Evolutionary conservation across 1,140 invertebrate genomes (phyloP).

Genomic region (Microplitis demolitor): DNA sequence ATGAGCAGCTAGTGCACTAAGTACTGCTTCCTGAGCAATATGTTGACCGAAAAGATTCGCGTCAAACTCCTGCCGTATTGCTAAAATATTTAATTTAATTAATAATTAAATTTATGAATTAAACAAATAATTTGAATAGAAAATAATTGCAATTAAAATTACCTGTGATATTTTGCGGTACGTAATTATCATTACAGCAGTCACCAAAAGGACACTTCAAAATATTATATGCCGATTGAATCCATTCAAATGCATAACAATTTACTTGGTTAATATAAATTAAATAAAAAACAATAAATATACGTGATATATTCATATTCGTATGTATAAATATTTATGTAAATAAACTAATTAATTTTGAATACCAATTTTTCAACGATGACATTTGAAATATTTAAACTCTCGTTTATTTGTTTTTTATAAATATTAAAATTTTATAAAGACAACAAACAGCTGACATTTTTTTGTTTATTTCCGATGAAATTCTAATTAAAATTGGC

Average conservation of each 20-base stretch:
- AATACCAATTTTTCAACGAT: no score
- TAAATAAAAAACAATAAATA: neutral
- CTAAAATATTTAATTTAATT: neutral
- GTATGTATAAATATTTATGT: no score
- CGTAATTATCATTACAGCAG: slow-evolving; percentile 20
- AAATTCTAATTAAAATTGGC: no score
- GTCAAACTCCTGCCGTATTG: slow-evolving; percentile 33
- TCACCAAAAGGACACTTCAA: neutral
- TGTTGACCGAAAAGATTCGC: slow-evolving; percentile 70
- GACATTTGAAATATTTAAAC: no score
- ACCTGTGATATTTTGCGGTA: slow-evolving; percentile 15
- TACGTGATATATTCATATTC: no score
- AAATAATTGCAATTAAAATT: neutral
- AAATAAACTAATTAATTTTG: no score
- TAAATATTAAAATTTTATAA: no score
- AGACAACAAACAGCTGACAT: no score
- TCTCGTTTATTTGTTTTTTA: no score
- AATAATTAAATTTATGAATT: neutral
- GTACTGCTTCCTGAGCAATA: slow-evolving; percentile 64
- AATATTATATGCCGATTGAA: neutral
- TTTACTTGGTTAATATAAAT: neutral
- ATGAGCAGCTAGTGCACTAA: slow-evolving; percentile 65
- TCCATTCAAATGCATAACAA: neutral
- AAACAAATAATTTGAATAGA: neutral
- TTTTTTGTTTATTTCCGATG: no score